Base-by-base conservation (phyloP, 2,113 vertebrate species). In the Osmerus eperlanus region DNA sequence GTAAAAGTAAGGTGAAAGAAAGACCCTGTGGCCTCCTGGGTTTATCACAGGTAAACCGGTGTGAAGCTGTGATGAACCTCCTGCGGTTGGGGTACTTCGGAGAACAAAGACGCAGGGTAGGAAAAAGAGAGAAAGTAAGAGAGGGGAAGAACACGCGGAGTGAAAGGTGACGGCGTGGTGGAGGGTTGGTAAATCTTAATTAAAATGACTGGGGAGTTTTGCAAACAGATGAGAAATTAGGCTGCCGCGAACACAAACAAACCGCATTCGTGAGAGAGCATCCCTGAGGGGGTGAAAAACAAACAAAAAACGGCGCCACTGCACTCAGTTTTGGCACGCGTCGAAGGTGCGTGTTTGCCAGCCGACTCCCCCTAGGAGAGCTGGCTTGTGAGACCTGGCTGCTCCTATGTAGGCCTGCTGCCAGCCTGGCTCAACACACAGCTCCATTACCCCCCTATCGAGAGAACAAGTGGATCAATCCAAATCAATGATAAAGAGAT, bases 21-120 rank as follows among this genome's bases (percentile, higher is more conserved):
- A 81, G 83, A 78, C 78, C 76, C 71, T 71, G 55, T 82, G 70
- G 78, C 74, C 80, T 83, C 12, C 83, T 78, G 75, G 74, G 69
- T 86, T 82, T 70, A 82, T 83, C 83, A 85, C 71, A 51, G 60
- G 75, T 85, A 89, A 90, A 80, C 82, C 81, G 63, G 74, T 14
- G 54, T 60, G 81, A 53, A 71, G 83, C 60, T 16, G 25, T 74
- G 15, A 72, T 36, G 15, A 63, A 73, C 64, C 60, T 66, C 74
- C 70, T 47, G 32, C n/a, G 15, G 53, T 63, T 3, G 51, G 23
- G 36, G 36, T 51, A 41, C 54, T 2, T 9, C 61, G 16, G 23
- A 64, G 25, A 32, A 28, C 8, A 64, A 64, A 21, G 72, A 16
- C 16, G 12, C 29, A 12, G 16, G 51, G 12, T 64, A 66, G 7